Conservation (phyloP, 2,113 vertebrate species). For the Cephalopholis sonnerati region DNA sequence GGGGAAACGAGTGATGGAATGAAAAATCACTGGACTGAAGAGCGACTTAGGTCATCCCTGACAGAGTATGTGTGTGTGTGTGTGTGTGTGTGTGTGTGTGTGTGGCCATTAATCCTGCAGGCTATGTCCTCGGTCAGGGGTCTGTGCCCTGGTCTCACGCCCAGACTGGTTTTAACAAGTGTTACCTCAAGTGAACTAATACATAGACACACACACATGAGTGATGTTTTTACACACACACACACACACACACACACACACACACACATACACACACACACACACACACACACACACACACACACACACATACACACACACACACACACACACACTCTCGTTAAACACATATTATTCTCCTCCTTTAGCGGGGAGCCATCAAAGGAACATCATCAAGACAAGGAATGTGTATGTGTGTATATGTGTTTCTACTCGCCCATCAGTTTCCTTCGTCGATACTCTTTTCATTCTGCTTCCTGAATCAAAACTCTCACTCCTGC, state of each 20-base stretch:
- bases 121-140: conserved; percentile 36
- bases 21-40: conserved; percentile 49
- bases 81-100: conserved; percentile 16
- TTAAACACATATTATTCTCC: background rate
- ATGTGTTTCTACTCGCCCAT: background rate
- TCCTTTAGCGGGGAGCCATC: background rate
- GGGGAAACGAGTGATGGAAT: conserved; percentile 33
- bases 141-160: conserved; percentile 43
- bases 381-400: conserved; percentile 15
- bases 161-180: conserved; percentile 51
- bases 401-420: background rate
- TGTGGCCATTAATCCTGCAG: conserved; percentile 46
- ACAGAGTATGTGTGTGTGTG: conserved; percentile 29
- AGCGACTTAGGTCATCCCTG: conserved; percentile 17
- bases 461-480: conserved; percentile 20
- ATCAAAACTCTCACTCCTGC: conserved; percentile 28
- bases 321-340: background rate
- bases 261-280: background rate
- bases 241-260: background rate
- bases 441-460: conserved; percentile 31
- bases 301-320: background rate
- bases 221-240: background rate
- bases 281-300: conserved; percentile 9
- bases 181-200: conserved; percentile 26
- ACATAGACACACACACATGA: background rate